Evolutionary conservation across 2,888 invertebrate species (phyloP).

Genomic region (Lepidochitona cinerea): DNA sequence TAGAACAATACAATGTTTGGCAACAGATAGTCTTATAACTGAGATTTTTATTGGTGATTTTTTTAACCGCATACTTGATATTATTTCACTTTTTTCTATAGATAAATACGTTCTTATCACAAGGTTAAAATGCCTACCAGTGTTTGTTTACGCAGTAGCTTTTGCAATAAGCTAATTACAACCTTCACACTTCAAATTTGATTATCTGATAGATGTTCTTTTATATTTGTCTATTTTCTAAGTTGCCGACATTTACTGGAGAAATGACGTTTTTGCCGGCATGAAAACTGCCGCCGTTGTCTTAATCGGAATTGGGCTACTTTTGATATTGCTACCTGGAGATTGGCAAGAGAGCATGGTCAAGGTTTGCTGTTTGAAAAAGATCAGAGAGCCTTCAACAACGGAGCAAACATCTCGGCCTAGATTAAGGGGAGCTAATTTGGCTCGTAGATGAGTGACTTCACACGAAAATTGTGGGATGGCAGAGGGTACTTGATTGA

Average conservation of each 20-base stretch:
- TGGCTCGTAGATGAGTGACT: no score
- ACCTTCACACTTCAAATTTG: not conserved
- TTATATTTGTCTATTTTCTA: constrained; percentile 3
- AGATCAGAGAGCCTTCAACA: constrained; percentile 15
- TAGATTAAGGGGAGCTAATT: not conserved
- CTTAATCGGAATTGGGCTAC: constrained; percentile 90
- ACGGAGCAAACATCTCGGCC: not conserved
- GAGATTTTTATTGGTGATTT: no score
- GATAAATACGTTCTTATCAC: no score
- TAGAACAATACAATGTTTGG: no score
- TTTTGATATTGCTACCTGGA: constrained; percentile 94
- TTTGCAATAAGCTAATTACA: no score
- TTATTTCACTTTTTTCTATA: no score
- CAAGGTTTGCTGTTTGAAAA: constrained; percentile 19
- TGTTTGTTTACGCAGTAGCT: no score
- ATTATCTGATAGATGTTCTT: not conserved
- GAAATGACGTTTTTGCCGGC: constrained; percentile 85
- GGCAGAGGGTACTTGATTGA: no score
- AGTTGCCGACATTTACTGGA: constrained; percentile 41
- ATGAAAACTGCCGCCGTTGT: constrained; percentile 97
- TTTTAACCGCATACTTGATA: no score
- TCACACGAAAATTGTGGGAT: no score
- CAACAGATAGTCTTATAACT: no score
- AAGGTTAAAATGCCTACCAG: no score
- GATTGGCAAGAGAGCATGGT: constrained; percentile 80